phyloP scores from a whole-genome alignment of 2,888 invertebrate species.

The Elgonia sp. region DNA sequence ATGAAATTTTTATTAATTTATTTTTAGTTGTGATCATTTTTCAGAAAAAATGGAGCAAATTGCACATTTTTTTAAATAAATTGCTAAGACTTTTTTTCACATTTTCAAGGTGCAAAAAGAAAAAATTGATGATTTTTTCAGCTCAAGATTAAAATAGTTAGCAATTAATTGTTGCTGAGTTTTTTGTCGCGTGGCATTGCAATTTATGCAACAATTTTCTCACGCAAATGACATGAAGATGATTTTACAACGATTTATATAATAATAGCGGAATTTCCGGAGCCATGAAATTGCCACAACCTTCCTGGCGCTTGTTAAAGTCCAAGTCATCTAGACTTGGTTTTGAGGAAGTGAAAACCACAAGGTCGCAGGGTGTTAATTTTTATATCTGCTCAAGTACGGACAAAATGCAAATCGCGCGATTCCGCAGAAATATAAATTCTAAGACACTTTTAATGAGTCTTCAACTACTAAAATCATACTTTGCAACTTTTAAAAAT shows the following conservation, averaged over 20 bases:
- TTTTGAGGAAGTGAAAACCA: constrained; percentile 50
- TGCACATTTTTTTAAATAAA: too few relatives aligned
- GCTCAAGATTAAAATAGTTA: too few relatives aligned
- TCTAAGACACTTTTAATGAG: too few relatives aligned
- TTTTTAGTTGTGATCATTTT: too few relatives aligned
- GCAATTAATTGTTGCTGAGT: too few relatives aligned
- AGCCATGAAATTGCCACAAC: constrained; percentile 32
- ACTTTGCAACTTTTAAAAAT: too few relatives aligned
- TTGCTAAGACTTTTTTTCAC: too few relatives aligned
- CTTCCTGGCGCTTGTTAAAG: constrained; percentile 16
- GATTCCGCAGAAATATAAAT: constrained; percentile 37
- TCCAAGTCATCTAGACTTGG: constrained; percentile 32
- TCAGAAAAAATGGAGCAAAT: too few relatives aligned
- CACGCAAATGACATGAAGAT: constrained; percentile 27
- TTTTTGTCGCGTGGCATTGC: neutral
- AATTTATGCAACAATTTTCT: constrained; percentile 25
- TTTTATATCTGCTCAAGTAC: constrained; percentile 38
- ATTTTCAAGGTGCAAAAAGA: too few relatives aligned
- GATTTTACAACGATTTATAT: constrained; percentile 49
- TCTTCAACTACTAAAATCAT: too few relatives aligned
- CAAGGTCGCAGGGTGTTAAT: constrained; percentile 52
- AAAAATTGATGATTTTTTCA: too few relatives aligned
- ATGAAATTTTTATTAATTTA: too few relatives aligned
- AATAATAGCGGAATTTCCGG: constrained; percentile 51
- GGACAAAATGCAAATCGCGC: constrained; percentile 46